These are phyloP conservation scores for Rhagonycha lutea DNA, from an alignment of 2,888 invertebrate genomes.

Conservation along the genomic window DNA sequence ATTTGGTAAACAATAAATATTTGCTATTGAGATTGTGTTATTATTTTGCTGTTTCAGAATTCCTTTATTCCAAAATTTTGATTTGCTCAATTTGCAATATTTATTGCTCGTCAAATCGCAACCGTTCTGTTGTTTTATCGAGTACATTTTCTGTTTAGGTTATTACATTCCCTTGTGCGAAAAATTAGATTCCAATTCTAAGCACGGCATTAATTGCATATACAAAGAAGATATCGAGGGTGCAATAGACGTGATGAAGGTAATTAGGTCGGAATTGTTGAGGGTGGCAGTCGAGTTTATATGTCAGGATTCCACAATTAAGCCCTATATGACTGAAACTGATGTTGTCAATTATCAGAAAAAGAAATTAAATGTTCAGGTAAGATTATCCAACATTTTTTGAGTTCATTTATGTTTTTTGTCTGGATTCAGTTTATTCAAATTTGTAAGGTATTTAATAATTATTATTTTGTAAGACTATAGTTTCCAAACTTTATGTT, in stretches of 20 bases:
- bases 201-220: constrained; percentile 65
- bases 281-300: constrained; percentile 61
- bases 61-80: constrained; percentile 19
- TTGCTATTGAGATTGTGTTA: constrained; percentile 45
- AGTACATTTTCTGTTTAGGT: neutral
- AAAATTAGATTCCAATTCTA: neutral
- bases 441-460: neutral
- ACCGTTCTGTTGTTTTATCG: neutral
- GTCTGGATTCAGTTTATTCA: too few species aligned
- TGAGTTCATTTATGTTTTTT: neutral
- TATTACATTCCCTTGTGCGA: constrained; percentile 14
- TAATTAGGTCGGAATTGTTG: constrained; percentile 68
- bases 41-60: constrained; percentile 38
- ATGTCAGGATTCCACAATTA: constrained; percentile 59
- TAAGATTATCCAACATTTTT: constrained; percentile 36
- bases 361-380: constrained; percentile 52
- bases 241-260: constrained; percentile 67
- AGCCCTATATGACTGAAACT: constrained; percentile 65
- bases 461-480: too few species aligned
- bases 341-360: constrained; percentile 64
- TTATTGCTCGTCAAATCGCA: constrained; percentile 45
- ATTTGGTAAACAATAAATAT: constrained; percentile 57
- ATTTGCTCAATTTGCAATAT: constrained; percentile 44
- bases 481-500: too few species aligned
- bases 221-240: constrained; percentile 63